These are phyloP conservation scores for Drosophila pseudoobscura DNA, from an alignment of 1,140 invertebrate genomes.

Conservation along the genomic window DNA sequence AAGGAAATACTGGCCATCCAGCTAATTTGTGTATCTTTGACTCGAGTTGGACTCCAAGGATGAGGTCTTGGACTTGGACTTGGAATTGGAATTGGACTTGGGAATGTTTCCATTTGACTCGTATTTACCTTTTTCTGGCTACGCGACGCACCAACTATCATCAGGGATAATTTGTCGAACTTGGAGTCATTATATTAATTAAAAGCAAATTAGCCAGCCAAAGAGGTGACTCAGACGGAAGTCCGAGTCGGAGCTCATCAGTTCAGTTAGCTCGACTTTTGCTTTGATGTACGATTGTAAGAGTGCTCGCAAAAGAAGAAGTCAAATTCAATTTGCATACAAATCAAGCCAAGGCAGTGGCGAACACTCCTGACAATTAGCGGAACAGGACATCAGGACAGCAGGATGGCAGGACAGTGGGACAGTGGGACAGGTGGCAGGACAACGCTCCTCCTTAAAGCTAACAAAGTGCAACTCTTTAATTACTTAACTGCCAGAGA, in stretches of 20 bases:
- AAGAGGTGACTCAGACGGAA: slow-evolving; percentile 29
- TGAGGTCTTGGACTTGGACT: slow-evolving; percentile 7
- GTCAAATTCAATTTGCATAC: slow-evolving; percentile 75
- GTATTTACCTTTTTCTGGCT: slow-evolving; percentile 53
- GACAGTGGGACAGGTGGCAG: slow-evolving; percentile 27
- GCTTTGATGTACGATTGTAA: slow-evolving; percentile 48
- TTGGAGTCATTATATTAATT: slow-evolving; percentile 79
- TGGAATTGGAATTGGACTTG: slow-evolving; percentile 14
- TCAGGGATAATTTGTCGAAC: slow-evolving; percentile 73
- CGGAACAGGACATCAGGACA: slow-evolving; percentile 7
- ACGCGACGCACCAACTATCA: slow-evolving; percentile 37
- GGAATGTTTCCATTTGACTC: slow-evolving; percentile 38
- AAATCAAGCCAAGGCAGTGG: slow-evolving; percentile 59
- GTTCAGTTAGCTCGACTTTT: slow-evolving; percentile 28
- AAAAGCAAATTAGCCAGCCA: slow-evolving; percentile 75
- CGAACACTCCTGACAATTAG: slow-evolving; percentile 70
- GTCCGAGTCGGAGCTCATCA: slow-evolving; percentile 15
- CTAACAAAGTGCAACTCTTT: slow-evolving; percentile 74
- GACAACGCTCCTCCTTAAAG: slow-evolving; percentile 36
- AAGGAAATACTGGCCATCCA: not conserved
- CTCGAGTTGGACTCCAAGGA: not conserved
- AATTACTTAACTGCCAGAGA: slow-evolving; percentile 70
- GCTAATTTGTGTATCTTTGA: slow-evolving; percentile 31
- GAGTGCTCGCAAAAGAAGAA: slow-evolving; percentile 12
- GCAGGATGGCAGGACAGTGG: slow-evolving; percentile 16